Evolutionary conservation across 2,888 invertebrate genomes (phyloP), one percentile per base, ranked within the genome.

Genomic region (Neoitamus cyanurus): DNA sequence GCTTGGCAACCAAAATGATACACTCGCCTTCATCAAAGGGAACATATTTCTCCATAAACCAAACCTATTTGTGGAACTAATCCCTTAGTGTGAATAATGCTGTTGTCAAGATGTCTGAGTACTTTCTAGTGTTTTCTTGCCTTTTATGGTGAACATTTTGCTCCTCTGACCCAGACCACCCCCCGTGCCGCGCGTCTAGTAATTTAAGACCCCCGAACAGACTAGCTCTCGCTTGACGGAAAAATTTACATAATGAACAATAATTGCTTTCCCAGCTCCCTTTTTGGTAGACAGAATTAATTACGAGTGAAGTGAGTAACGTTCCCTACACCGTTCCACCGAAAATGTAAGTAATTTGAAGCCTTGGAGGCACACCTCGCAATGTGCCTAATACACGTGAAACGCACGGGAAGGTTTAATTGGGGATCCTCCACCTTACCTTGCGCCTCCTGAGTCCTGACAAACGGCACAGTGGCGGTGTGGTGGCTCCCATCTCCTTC

Each of bases 191-290:
- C 25, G 20, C 58, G 20, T 20, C 25, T 25, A 75, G 42, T 46
- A 75, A 75, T 75, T 75, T 75, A 75, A 75, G n/a, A 34, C 75
- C 25, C 42, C 28, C 28, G 20, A 42, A 42, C 25, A 34, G 75
- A 75, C 25, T 42, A 37, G 75, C 42, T 36, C 36, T 36, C 42
- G 42, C 73, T 34, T 36, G 73, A 73, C 31, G 36, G 1, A 73
- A 42, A 75, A 75, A 75, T 75, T 75, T 42, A 75, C 75, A 75
- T 75, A 75, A 75, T 75, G 75, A 75, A 75, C 42, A 75, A 75
- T 75, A 75, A 75, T 34, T 75, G 20, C 75, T 37, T 42, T 28
- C 25, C 58, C 25, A 15, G 13, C 34, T 37, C 42, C 25, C 75
- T 34, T 75, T 58, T 58, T 13, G 42, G 20, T 34, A 75, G 75